phyloP scores from a whole-genome alignment of 64 coral and sea anemone genomes.

The Trachythela sp. region DNA sequence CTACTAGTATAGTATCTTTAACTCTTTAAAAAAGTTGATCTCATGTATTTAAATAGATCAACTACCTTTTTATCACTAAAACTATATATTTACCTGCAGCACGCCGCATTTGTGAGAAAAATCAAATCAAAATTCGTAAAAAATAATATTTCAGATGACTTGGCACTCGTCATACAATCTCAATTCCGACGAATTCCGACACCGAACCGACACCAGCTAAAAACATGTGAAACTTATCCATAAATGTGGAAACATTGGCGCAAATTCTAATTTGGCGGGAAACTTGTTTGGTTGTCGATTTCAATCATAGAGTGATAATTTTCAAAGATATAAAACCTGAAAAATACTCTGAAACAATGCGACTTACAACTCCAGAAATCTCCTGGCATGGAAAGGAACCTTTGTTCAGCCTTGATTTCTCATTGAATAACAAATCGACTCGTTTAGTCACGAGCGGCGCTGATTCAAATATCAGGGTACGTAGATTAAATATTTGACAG shows the following conservation, averaged over 20 bases:
- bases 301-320: neutral
- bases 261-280: conserved; percentile 6
- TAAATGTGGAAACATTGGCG: neutral
- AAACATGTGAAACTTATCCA: neutral
- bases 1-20: too few species aligned
- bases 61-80: neutral
- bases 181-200: too few species aligned
- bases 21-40: neutral
- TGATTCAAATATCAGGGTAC: conserved; percentile 88
- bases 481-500: neutral
- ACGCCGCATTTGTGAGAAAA: neutral
- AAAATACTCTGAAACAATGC: conserved; percentile 30
- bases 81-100: neutral
- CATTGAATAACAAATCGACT: conserved; percentile 57
- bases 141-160: neutral
- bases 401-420: conserved; percentile 86
- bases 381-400: conserved; percentile 99
- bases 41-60: neutral
- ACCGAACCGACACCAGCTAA: too few species aligned
- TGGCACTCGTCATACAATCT: neutral
- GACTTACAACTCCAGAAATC: conserved; percentile 84
- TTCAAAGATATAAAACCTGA: neutral
- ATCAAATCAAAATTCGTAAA: neutral
- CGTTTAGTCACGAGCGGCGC: conserved; percentile 73
- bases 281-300: neutral